Evolutionary conservation across 2,113 vertebrate genomes (phyloP), one percentile per base, ranked within the genome.

Genomic region (Clupea harengus): DNA sequence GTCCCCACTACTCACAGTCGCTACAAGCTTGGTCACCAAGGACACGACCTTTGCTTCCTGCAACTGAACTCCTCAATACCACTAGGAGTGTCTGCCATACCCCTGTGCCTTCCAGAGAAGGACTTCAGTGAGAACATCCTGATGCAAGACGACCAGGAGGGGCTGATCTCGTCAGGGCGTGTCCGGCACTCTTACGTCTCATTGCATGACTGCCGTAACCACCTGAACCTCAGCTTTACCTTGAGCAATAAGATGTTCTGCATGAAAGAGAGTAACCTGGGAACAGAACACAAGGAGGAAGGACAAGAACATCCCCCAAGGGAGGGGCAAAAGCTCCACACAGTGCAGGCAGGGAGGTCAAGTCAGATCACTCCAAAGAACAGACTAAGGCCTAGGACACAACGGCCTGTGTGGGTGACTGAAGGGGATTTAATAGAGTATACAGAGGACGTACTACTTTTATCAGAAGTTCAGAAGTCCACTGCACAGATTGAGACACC

Each of bases 211-310:
- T 97, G 97, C 85, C 92, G 93, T 32, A 20, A 46, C 18, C 83
- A 86, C 25, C 91, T 96, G 11, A 96, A 96, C 6, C 3, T 91
- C 47, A 95, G 94, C 0, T 90, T 95, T 80, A 93, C 92, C 0
- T 90, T 97, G 81, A 97, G 94, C 0, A 98, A 97, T 78, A 97
- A 97, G 86, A 96, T 96, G 92, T 97, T 96, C 50, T 98, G 98
- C 54, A 96, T 96, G 89, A 88, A 85, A 88, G 88, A 83, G 46
- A 81, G 15, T 18, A 39, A 45, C 0, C 39, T 45, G n/a, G n/a
- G 4, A 25, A 13, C 49, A 10, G 1, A 50, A 10, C n/a, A 84
- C 22, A 46, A 64, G 5, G 17, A 9, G 7, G 0, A 25, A 20
- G 18, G 22, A 0, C 1, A 2, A 5, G 4, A 4, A 3, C 0